phyloP scores from a whole-genome alignment of 2,797 vertebrate species.

The Rallus crepitans region DNA sequence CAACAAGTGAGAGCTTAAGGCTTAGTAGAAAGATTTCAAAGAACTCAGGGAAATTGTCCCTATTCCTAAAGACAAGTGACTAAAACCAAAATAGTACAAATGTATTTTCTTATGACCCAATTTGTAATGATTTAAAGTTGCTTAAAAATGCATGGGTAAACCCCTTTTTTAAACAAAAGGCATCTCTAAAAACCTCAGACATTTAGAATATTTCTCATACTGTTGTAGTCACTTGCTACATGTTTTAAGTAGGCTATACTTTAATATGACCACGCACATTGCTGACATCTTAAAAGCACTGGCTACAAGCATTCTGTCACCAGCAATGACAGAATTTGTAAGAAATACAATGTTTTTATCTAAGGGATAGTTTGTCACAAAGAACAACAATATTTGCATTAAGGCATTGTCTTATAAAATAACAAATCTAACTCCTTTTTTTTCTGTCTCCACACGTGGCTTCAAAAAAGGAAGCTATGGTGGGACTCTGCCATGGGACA shows the following conservation, averaged over 20 bases:
- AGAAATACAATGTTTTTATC: not conserved
- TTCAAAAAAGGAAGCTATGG: not conserved
- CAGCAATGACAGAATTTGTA: not conserved
- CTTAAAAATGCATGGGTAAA: not conserved
- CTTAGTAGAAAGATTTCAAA: not conserved
- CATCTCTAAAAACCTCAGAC: not conserved
- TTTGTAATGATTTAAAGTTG: not conserved
- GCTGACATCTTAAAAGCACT: not conserved
- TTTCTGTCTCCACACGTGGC: not conserved
- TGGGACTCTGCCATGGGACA: not conserved
- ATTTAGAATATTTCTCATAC: not conserved
- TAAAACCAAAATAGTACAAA: not conserved
- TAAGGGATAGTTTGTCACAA: not conserved
- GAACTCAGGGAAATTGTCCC: not conserved
- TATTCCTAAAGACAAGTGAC: not conserved
- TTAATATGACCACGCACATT: not conserved
- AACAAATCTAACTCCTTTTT: not conserved
- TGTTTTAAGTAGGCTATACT: not conserved
- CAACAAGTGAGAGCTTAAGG: conserved; percentile 6
- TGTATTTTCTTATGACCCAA: not conserved
- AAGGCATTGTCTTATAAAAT: not conserved
- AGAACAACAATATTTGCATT: not conserved
- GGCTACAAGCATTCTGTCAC: not conserved
- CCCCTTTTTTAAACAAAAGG: not conserved
- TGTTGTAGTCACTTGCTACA: not conserved